Evolutionary conservation across 2,797 vertebrate species (phyloP).

Genomic region (Columba guinea): DNA sequence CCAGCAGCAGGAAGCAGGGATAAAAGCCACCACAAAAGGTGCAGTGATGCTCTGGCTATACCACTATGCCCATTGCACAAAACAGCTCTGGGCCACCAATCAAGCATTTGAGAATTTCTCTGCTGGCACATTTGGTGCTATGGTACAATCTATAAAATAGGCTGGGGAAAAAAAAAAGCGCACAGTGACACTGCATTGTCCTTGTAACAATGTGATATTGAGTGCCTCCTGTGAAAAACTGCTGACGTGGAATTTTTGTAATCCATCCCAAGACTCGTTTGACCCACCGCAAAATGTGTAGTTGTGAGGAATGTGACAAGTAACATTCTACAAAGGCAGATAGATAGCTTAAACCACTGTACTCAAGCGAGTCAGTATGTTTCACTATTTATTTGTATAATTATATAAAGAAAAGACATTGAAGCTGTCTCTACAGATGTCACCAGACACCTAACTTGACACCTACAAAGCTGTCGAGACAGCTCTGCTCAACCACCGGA

Average conservation of each 20-base stretch:
- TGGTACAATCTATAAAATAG: not conserved
- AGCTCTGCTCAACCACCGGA: fast-evolving
- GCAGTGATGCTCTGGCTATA: not conserved
- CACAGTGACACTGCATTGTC: not conserved
- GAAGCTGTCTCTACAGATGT: not conserved
- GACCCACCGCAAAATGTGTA: fast-evolving
- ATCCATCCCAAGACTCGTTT: not conserved
- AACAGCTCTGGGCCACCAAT: not conserved
- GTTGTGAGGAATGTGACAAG: not conserved
- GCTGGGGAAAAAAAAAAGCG: fast-evolving
- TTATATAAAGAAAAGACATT: fast-evolving
- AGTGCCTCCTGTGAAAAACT: not conserved
- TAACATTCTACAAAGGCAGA: fast-evolving
- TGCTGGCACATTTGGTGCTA: not conserved
- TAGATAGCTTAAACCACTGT: fast-evolving
- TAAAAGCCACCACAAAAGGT: fast-evolving
- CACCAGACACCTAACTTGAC: fast-evolving
- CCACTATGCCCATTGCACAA: not conserved
- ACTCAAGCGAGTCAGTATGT: fast-evolving
- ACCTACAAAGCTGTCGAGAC: not conserved
- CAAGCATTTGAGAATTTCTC: not conserved
- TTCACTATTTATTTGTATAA: fast-evolving
- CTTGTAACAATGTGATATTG: conserved; percentile 34
- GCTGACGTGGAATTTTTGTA: not conserved
- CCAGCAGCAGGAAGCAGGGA: not conserved